phyloP scores from a whole-genome alignment of 1,140 invertebrate species.

The Drosophila subobscura region DNA sequence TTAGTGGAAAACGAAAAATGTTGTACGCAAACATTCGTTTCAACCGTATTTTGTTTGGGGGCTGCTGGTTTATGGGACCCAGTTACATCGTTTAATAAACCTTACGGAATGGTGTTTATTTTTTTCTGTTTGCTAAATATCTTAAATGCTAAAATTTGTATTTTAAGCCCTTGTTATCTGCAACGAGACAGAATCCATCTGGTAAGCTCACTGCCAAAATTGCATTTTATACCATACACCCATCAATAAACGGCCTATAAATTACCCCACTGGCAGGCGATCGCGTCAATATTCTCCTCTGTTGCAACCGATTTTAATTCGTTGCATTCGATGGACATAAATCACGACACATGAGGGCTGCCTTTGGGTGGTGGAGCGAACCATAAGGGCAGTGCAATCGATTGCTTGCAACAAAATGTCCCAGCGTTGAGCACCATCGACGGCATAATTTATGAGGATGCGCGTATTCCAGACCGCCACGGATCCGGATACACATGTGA shows the following conservation, averaged over 20 bases:
- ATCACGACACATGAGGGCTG: constrained; percentile 53
- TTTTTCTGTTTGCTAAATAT: not conserved
- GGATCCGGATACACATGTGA: constrained; percentile 67
- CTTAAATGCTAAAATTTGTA: not conserved
- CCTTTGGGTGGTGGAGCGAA: constrained; percentile 1
- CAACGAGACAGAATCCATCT: not conserved
- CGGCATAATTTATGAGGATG: constrained; percentile 68
- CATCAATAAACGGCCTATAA: constrained; percentile 70
- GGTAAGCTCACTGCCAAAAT: constrained; percentile 30
- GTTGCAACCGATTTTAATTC: constrained; percentile 68
- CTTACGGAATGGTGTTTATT: not conserved
- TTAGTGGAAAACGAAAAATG: constrained; percentile 65
- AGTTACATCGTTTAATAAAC: constrained; percentile 26
- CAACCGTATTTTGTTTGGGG: constrained; percentile 48
- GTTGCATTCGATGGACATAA: constrained; percentile 64
- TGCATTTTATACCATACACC: constrained; percentile 45
- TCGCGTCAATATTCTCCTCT: constrained; percentile 72
- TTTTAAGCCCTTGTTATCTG: not conserved
- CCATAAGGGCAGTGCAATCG: not conserved
- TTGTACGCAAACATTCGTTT: constrained; percentile 50
- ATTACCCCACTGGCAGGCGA: constrained; percentile 64
- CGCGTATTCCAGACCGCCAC: constrained; percentile 40
- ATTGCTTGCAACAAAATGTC: constrained; percentile 55
- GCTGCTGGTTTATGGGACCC: constrained; percentile 31
- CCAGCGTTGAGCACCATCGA: constrained; percentile 64